A percentile compares a stretch with the other conserved stretches of the same genome.
These are phyloP conservation scores for Girardia tigrina DNA, from an alignment of 2,888 invertebrate species.

Conservation along the genomic window DNA sequence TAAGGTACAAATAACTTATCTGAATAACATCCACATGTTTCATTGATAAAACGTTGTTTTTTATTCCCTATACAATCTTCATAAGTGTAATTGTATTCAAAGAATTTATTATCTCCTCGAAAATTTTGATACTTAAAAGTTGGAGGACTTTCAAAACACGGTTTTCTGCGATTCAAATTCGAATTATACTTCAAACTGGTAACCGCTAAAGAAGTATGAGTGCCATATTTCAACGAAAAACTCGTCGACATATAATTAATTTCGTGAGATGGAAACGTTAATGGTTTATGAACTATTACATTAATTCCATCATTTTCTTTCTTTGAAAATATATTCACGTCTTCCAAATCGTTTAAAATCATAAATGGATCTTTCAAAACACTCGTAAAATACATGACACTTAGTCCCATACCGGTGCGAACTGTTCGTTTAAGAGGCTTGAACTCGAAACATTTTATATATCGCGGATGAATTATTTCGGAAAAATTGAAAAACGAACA, in stretches of 20 bases:
- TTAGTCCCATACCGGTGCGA: neutral
- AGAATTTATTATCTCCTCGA: neutral
- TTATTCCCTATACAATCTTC: conserved; percentile 9
- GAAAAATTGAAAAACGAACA: conserved; percentile 18
- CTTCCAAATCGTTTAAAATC: conserved; percentile 19
- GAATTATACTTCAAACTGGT: conserved; percentile 15
- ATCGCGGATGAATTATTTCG: neutral
- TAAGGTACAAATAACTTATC: neutral
- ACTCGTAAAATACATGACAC: neutral
- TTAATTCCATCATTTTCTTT: conserved; percentile 11
- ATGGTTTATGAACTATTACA: neutral
- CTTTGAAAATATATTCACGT: neutral
- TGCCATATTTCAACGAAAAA: conserved; percentile 8
- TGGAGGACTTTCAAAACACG: conserved; percentile 4
- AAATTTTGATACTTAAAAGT: conserved; percentile 23
- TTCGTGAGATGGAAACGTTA: conserved; percentile 14
- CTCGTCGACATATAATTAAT: neutral
- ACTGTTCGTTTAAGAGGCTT: neutral
- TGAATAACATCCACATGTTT: neutral
- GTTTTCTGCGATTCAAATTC: neutral
- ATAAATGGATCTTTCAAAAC: neutral
- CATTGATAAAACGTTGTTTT: conserved; percentile 10
- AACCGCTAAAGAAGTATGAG: conserved; percentile 1
- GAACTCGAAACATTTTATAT: neutral
- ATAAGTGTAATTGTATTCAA: conserved; percentile 13